phyloP scores from a whole-genome alignment of 2,888 invertebrate genomes.

The Dermolepida albohirtum region DNA sequence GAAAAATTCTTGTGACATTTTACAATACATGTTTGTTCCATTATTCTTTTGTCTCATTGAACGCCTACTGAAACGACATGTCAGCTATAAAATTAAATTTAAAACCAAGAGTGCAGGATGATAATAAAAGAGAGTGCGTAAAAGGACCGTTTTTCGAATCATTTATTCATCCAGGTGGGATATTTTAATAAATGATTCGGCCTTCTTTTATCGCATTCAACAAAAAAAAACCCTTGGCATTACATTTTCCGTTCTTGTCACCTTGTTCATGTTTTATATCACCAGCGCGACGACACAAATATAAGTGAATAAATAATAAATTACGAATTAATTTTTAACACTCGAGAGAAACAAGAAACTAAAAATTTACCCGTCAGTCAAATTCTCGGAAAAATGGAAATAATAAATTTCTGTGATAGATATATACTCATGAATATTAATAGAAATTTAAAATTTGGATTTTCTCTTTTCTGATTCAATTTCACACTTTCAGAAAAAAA shows the following conservation, averaged over 20 bases:
- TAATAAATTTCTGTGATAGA: too few relatives aligned
- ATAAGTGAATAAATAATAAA: conserved; percentile 27
- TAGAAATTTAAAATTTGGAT: too few relatives aligned
- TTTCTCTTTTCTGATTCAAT: too few relatives aligned
- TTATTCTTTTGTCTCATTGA: conserved; percentile 4
- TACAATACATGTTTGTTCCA: conserved; percentile 26
- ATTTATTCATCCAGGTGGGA: conserved; percentile 37
- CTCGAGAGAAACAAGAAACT: conserved; percentile 8
- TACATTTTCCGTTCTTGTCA: conserved; percentile 15
- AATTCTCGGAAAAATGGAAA: too few relatives aligned
- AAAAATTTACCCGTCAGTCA: too few relatives aligned
- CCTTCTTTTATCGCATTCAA: background rate
- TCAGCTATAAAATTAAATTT: conserved; percentile 31
- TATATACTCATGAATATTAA: too few relatives aligned
- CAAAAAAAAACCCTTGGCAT: conserved; percentile 16
- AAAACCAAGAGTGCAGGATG: conserved; percentile 23
- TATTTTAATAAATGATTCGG: conserved; percentile 37
- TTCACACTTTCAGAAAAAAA: too few relatives aligned
- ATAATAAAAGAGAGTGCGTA: conserved; percentile 31
- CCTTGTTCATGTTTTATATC: conserved; percentile 24
- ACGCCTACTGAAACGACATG: conserved; percentile 24
- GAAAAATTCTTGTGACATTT: conserved; percentile 19
- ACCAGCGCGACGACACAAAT: conserved; percentile 19
- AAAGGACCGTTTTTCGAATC: conserved; percentile 28
- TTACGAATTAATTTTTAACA: conserved; percentile 21